Conservation (phyloP, 2,113 vertebrate species). For the Axis porcinus region DNA sequence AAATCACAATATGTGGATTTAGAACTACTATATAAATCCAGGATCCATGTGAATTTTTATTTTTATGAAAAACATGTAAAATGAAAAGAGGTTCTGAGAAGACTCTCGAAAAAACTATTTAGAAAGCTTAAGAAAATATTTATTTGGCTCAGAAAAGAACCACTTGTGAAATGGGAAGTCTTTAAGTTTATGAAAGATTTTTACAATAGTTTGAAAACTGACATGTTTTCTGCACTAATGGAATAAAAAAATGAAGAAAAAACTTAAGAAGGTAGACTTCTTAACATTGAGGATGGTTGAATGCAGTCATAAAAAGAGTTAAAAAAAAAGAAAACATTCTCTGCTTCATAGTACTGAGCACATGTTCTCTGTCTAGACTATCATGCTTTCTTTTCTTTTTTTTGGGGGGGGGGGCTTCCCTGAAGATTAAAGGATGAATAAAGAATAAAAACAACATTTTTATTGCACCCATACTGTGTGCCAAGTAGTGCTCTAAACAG, state of each 20-base stretch:
- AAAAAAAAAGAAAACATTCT: neutral
- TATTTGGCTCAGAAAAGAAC: neutral
- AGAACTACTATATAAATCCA: neutral
- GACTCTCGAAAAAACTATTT: neutral
- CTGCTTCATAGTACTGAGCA: neutral
- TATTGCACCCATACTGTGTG: neutral
- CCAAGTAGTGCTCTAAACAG: neutral
- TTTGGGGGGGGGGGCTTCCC: neutral
- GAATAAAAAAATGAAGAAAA: neutral
- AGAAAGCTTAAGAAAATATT: constrained; percentile 8
- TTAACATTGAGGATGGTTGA: neutral
- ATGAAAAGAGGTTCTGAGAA: neutral
- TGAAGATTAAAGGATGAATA: neutral
- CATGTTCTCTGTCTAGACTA: neutral
- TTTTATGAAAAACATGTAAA: neutral
- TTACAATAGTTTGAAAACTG: neutral
- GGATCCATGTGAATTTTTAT: neutral
- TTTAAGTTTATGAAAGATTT: neutral
- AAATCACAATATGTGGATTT: neutral
- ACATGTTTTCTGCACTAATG: neutral
- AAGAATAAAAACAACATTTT: neutral
- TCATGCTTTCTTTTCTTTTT: neutral
- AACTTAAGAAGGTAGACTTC: neutral
- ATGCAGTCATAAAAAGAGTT: neutral
- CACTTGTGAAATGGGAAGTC: neutral